These are phyloP conservation scores for Carposina sasakii DNA, from an alignment of 1,140 invertebrate genomes.

Conservation along the genomic window DNA sequence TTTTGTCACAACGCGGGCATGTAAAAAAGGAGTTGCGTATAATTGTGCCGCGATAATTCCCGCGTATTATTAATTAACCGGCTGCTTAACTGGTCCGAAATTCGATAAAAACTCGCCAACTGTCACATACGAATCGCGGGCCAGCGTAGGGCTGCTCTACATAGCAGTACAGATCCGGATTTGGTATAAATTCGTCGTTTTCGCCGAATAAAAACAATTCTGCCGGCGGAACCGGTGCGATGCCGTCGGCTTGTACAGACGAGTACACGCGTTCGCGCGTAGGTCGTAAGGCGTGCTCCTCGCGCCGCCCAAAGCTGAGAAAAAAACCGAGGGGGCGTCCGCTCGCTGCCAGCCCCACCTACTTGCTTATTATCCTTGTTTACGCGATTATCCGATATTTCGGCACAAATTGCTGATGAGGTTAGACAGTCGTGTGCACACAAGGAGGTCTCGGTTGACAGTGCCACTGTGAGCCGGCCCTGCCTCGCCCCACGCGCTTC, in stretches of 20 bases:
- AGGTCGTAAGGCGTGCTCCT: slow-evolving; percentile 55
- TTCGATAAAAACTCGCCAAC: no score
- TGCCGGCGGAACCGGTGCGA: no score
- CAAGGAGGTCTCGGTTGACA: slow-evolving; percentile 58
- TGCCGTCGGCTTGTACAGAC: slow-evolving; percentile 40
- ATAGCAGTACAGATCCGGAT: no score
- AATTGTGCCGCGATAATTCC: no score
- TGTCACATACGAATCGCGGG: no score
- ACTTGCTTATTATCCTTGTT: slow-evolving; percentile 64
- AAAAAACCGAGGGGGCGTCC: slow-evolving; percentile 61
- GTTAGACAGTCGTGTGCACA: slow-evolving; percentile 40
- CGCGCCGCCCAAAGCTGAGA: slow-evolving; percentile 58
- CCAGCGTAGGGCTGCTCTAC: no score
- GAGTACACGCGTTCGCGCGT: slow-evolving; percentile 46
- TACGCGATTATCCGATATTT: slow-evolving; percentile 62
- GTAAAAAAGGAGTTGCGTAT: no score
- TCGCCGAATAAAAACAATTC: slow-evolving; percentile 26
- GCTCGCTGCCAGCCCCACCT: slow-evolving; percentile 51
- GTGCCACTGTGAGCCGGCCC: slow-evolving; percentile 52
- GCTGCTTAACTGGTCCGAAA: no score
- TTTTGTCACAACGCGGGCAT: no score
- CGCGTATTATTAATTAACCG: no score
- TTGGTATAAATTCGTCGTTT: no score
- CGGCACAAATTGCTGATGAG: slow-evolving; percentile 43
- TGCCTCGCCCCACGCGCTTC: slow-evolving; percentile 60